A percentile compares a stretch with the other conserved stretches of the same genome.
phyloP scores from a whole-genome alignment of 2,888 invertebrate species.

The Agrotis segetum region DNA sequence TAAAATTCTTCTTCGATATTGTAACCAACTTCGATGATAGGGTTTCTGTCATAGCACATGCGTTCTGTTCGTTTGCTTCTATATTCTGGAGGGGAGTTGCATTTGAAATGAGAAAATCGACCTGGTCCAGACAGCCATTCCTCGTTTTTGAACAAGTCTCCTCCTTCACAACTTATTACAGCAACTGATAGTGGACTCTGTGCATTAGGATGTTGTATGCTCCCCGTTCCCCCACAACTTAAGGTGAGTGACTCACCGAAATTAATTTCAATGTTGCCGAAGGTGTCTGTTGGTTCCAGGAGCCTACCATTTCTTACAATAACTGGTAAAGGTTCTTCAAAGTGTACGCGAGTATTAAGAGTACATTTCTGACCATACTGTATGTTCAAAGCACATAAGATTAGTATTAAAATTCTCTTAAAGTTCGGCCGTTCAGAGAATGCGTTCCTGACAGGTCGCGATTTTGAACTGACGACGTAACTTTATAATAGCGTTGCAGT shows the following conservation, averaged over 20 bases:
- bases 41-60: slow-evolving; percentile 77
- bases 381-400: slow-evolving; percentile 78
- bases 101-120: slow-evolving; percentile 76
- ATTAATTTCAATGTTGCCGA: slow-evolving; percentile 77
- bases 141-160: slow-evolving; percentile 78
- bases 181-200: slow-evolving; percentile 68
- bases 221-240: slow-evolving; percentile 79
- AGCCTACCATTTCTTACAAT: slow-evolving; percentile 77
- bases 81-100: slow-evolving; percentile 74
- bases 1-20: slow-evolving; percentile 74
- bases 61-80: slow-evolving; percentile 76
- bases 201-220: slow-evolving; percentile 75
- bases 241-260: slow-evolving; percentile 78
- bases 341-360: slow-evolving; percentile 78
- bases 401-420: slow-evolving; percentile 72
- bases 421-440: too few relatives aligned
- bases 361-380: slow-evolving; percentile 74
- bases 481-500: too few relatives aligned
- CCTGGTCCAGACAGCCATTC: slow-evolving; percentile 78
- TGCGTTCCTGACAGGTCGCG: too few relatives aligned
- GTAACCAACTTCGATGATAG: slow-evolving; percentile 84
- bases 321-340: slow-evolving; percentile 81
- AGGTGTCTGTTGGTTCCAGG: slow-evolving; percentile 79
- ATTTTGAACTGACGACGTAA: too few relatives aligned
- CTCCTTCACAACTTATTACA: slow-evolving; percentile 77